Conservation (phyloP, 2,797 vertebrate species). For the Pseudocheirus occidentalis region DNA sequence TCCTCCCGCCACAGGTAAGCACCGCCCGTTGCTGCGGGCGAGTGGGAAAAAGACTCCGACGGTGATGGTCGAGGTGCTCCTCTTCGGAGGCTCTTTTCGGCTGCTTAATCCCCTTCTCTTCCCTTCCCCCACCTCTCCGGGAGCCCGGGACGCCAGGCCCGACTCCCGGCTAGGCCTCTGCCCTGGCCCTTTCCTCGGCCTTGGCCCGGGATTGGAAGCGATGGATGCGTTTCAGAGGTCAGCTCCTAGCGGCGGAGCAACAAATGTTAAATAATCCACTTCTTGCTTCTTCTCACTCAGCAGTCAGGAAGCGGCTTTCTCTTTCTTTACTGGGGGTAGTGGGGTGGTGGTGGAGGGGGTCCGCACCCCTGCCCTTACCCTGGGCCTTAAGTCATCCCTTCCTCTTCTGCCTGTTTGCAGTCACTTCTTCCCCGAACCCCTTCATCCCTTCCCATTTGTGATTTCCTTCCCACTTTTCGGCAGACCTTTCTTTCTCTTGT, state of each 20-base stretch:
- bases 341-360: not conserved
- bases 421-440: not conserved
- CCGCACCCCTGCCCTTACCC: not conserved
- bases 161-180: conserved; percentile 62
- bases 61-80: not conserved
- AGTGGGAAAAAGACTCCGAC: conserved; percentile 23
- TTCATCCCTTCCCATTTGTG: conserved; percentile 24
- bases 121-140: not conserved
- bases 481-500: not conserved
- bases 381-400: not conserved
- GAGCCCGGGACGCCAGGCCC: conserved; percentile 36
- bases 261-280: not conserved
- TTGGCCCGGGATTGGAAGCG: conserved; percentile 1
- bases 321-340: conserved; percentile 43
- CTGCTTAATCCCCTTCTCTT: no score
- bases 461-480: not conserved
- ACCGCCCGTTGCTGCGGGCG: conserved; percentile 45
- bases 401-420: not conserved
- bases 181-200: conserved; percentile 58
- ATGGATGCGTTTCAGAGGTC: conserved; percentile 27
- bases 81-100: not conserved
- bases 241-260: conserved; percentile 9
- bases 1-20: conserved; percentile 69
- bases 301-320: not conserved
- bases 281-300: not conserved